These are phyloP conservation scores for Salarias fasciatus DNA, from an alignment of 2,797 vertebrate species.

Conservation along the genomic window DNA sequence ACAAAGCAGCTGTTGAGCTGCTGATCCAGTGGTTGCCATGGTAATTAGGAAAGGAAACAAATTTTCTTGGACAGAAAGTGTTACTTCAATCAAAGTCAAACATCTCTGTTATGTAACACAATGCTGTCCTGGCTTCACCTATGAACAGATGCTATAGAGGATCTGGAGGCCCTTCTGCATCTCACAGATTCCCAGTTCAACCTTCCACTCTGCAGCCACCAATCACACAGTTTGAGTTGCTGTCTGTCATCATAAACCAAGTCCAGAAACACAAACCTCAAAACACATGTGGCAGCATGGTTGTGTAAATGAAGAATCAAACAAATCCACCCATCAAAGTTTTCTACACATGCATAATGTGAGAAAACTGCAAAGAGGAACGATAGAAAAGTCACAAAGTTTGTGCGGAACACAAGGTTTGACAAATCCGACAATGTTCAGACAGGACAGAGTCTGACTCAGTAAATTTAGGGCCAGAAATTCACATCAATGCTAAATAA, in stretches of 20 bases:
- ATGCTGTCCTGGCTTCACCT: not conserved
- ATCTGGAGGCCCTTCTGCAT: not conserved
- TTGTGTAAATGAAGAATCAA: slow-evolving; percentile 19
- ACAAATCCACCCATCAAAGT: not conserved
- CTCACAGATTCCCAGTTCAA: slow-evolving; percentile 19
- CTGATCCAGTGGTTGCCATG: slow-evolving; percentile 29
- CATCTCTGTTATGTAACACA: slow-evolving; percentile 34
- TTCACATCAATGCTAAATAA: too few relatives aligned
- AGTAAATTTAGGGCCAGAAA: too few relatives aligned
- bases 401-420: too few relatives aligned
- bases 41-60: slow-evolving; percentile 27
- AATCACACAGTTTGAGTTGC: slow-evolving; percentile 4
- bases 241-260: not conserved
- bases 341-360: too few relatives aligned
- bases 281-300: slow-evolving; percentile 3
- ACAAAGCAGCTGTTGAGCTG: not conserved
- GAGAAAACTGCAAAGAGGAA: too few relatives aligned
- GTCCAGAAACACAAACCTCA: slow-evolving; percentile 12
- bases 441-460: too few relatives aligned
- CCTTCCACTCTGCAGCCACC: slow-evolving; percentile 22
- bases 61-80: slow-evolving; percentile 5
- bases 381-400: too few relatives aligned
- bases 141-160: too few relatives aligned
- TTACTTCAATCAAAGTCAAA: slow-evolving; percentile 2
- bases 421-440: too few relatives aligned